Percentiles rank a stretch among this genome's conserved stretches.
These are phyloP conservation scores for Eulacestoma nigropectus DNA, from an alignment of 2,113 vertebrate species.

Conservation along the genomic window DNA sequence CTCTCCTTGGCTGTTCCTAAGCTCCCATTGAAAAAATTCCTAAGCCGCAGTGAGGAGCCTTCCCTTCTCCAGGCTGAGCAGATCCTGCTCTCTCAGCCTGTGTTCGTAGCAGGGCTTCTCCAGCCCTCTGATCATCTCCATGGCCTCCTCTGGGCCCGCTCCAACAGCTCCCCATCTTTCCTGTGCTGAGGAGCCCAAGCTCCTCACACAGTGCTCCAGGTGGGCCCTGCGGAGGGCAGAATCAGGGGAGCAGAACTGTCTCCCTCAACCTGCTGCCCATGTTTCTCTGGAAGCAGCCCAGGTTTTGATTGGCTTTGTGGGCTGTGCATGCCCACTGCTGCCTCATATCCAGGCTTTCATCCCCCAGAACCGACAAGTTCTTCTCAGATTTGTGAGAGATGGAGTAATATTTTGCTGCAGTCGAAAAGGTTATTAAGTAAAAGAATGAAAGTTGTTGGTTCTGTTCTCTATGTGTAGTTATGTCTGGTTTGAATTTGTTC, in stretches of 20 bases:
- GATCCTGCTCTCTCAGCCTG: not conserved
- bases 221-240: too few species aligned
- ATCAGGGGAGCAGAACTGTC: not conserved
- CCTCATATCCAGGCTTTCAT: not conserved
- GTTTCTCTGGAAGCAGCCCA: not conserved
- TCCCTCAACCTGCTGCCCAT: not conserved
- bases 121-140: not conserved
- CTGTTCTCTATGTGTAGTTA: too few species aligned
- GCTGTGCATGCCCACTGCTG: not conserved
- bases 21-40: too few species aligned
- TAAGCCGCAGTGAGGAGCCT: not conserved
- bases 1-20: not conserved
- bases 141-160: fast-evolving
- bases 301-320: not conserved
- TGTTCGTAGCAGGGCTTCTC: not conserved
- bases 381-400: too few species aligned
- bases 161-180: not conserved
- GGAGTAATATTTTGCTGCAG: too few species aligned
- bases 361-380: too few species aligned
- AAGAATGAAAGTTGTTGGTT: too few species aligned
- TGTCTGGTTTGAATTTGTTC: too few species aligned
- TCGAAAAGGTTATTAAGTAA: too few species aligned
- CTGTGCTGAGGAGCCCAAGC: not conserved
- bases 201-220: fast-evolving
- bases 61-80: not conserved